Evolutionary conservation across 1,140 invertebrate genomes (phyloP).

Genomic region (Macrosteles quadrilineatus): DNA sequence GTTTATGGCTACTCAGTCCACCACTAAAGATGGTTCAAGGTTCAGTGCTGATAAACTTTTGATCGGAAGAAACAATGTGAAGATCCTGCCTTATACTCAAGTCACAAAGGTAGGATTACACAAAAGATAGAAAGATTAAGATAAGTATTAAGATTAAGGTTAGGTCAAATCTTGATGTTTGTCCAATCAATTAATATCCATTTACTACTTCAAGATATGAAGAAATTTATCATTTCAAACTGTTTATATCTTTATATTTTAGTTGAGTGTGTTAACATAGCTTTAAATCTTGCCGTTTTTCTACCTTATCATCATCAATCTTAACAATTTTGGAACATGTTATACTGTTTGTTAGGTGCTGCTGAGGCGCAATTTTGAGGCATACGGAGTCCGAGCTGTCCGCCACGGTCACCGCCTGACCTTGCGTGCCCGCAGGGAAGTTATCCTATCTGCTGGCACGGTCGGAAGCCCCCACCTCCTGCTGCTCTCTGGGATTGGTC

Average conservation of each 20-base stretch:
- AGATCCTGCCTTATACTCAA: slow-evolving; percentile 57
- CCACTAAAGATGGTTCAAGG: slow-evolving; percentile 60
- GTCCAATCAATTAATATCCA: not conserved
- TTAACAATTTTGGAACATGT: not conserved
- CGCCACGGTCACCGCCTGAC: slow-evolving; percentile 20
- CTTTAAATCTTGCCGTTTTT: not conserved
- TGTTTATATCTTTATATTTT: not conserved
- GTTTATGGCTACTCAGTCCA: slow-evolving; percentile 60
- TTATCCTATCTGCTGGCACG: slow-evolving; percentile 69
- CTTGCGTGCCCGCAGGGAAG: slow-evolving; percentile 57
- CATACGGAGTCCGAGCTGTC: slow-evolving; percentile 38
- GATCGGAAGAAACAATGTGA: slow-evolving; percentile 44
- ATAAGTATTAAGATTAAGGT: not conserved
- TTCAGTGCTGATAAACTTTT: slow-evolving; percentile 60
- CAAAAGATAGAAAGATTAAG: too few relatives aligned
- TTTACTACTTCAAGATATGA: too few relatives aligned
- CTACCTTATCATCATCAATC: not conserved
- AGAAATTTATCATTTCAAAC: not conserved
- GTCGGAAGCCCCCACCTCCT: slow-evolving; percentile 72
- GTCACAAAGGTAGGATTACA: slow-evolving; percentile 65
- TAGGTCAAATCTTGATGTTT: not conserved
- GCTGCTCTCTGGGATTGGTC: slow-evolving; percentile 66
- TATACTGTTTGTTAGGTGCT: slow-evolving; percentile 35
- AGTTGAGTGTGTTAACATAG: not conserved
- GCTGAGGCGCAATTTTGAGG: slow-evolving; percentile 37